Base-by-base conservation (phyloP, 1,140 invertebrate species). In the Sycophaga agraensis region DNA sequence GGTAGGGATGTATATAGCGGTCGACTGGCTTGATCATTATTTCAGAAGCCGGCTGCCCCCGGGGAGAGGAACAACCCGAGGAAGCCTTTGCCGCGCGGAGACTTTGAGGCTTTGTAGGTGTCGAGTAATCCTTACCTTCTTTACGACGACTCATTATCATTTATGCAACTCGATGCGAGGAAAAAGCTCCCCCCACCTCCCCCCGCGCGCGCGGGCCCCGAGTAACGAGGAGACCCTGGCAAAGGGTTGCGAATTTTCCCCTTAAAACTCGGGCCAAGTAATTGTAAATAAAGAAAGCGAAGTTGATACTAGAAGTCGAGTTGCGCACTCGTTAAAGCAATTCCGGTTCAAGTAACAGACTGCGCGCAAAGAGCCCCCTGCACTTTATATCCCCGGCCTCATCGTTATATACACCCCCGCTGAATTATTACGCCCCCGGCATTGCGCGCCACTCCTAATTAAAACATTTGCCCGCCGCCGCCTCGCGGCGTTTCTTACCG, bases 151-250 rank as follows among this genome's bases (percentile, higher is more conserved):
- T 64, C 63, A 45, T 64, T 64, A 64, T n/a, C 51, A 55, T 54
- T 61, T 61, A 61, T 48, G 59, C 50, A 61, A 61, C 51, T 61
- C 42, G 59, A 61, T 22, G 63, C 63, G 63, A 60, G 28, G 51
- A 65, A 60, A 65, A n/a, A n/a, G n/a, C n/a, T n/a, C n/a, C n/a
- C n/a, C n/a, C n/a, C n/a, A n/a, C n/a, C n/a, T n/a, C n/a, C n/a
- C n/a, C n/a, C n/a, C n/a, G n/a, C n/a, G n/a, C n/a, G n/a, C n/a
- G n/a, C n/a, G n/a, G n/a, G 16, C 31, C 56, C 56, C 53, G 43
- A 65, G 57, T 65, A 53, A 51, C 63, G 50, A 48, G 56, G 22
- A 16, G 34, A 14, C 11, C 45, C 49, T 37, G 39, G n/a, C 17
- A 45, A 63, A 37, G 42, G 55, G 46, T 53, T 19, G n/a, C 26